Evolutionary conservation across 1,140 invertebrate species (phyloP).

Genomic region (Drosophila chauvacae): DNA sequence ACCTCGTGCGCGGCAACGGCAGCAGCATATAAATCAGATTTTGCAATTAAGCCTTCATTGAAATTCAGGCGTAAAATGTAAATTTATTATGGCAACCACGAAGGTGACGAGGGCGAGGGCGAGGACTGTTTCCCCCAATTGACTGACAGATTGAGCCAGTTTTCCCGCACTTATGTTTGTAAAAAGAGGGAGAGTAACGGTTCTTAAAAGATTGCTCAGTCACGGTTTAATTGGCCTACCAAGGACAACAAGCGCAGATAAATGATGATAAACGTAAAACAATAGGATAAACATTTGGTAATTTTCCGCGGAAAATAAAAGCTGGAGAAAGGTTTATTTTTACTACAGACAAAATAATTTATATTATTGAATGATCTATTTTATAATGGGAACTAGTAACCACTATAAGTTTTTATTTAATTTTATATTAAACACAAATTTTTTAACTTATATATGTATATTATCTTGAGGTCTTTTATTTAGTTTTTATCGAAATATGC

Average conservation of each 20-base stretch:
- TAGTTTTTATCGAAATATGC: too few relatives aligned
- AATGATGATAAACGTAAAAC: neutral
- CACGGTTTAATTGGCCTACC: slow-evolving; percentile 9
- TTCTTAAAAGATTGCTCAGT: slow-evolving; percentile 13
- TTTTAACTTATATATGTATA: too few relatives aligned
- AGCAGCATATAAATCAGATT: slow-evolving; percentile 59
- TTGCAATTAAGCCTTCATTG: slow-evolving; percentile 65
- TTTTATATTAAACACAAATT: too few relatives aligned
- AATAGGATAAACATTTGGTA: neutral
- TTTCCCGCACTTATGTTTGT: slow-evolving; percentile 4
- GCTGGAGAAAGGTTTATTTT: neutral
- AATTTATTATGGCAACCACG: slow-evolving; percentile 50
- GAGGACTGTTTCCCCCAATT: neutral
- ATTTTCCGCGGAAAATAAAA: neutral
- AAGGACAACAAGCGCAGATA: neutral
- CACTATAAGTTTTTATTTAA: too few relatives aligned
- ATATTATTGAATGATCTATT: neutral
- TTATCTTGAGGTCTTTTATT: too few relatives aligned
- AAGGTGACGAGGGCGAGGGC: neutral
- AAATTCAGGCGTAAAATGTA: slow-evolving; percentile 58
- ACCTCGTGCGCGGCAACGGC: slow-evolving; percentile 10
- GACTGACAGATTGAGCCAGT: slow-evolving; percentile 25
- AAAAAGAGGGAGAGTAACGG: neutral
- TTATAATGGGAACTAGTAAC: neutral
- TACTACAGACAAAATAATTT: neutral